Evolutionary conservation across 2,797 vertebrate species (phyloP), one percentile per base, ranked within the genome.

Genomic region (Mergus octosetaceus): DNA sequence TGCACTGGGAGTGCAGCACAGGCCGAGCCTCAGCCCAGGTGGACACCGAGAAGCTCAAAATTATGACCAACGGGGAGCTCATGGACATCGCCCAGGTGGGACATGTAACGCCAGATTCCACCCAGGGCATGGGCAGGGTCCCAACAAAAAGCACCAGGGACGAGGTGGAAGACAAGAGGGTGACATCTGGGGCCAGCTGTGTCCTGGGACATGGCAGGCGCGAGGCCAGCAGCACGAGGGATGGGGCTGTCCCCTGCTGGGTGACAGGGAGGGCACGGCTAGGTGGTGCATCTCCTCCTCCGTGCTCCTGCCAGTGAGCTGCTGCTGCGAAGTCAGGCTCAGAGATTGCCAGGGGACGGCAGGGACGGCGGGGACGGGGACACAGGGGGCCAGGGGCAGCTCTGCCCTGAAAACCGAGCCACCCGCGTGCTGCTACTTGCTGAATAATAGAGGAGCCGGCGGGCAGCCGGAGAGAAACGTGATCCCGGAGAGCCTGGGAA

Each of bases 361-460:
- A 1, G 75, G 45, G 66, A 49, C 22, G 4, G 62, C 68, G 10
- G 66, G 70, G 19, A 24, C 5, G 0, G 78, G 72, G 83, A 51
- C 65, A 82, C 32, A 0, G 72, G 39, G 89, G 41, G 36, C 72
- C 38, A 17, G 68, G 81, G 94, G 81, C 91, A 85, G 84, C 77
- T 21, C 54, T 56, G 87, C 72, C 77, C 65, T 94, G 96, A 92
- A 96, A 97, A 66, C 76, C 2, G 53, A 97, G 90, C 93, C 95
- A 95, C 96, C 94, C 77, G 94, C 85, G 2, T 16, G 17, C 88
- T 90, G 92, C 94, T 96, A 95, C 95, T 93, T 97, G 94, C 94
- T 96, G 93, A 97, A 97, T 95, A 94, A 97, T 95, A 96, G 80
- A 97, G 77, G 90, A 96, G 85, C 92, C 70, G 80, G 34, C 85